Evolutionary conservation across 2,888 invertebrate species (phyloP).

Genomic region (Epinotia ramella): DNA sequence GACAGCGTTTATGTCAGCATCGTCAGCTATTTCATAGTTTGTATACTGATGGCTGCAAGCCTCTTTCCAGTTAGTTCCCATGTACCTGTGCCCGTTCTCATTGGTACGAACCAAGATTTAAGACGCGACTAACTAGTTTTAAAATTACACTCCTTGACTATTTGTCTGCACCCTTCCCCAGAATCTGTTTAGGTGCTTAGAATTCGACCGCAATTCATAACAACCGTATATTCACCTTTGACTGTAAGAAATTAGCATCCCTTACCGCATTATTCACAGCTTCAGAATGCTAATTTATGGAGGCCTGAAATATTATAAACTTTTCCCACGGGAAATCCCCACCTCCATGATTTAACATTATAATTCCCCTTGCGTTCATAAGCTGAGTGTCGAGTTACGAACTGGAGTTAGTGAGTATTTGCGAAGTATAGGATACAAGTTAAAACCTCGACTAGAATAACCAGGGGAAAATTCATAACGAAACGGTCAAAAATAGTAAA

Average conservation of each 20-base stretch:
- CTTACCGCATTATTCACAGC: conserved; percentile 20
- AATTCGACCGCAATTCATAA: neutral
- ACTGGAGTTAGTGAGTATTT: neutral
- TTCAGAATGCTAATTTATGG: conserved; percentile 32
- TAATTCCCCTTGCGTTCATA: conserved; percentile 26
- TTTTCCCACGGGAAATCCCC: conserved; percentile 18
- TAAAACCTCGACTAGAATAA: neutral
- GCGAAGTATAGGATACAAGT: neutral
- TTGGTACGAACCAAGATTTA: no score
- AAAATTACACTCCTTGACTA: neutral
- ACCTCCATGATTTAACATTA: conserved; percentile 32
- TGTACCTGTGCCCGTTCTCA: no score
- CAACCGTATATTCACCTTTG: conserved; percentile 15
- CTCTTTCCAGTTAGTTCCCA: no score
- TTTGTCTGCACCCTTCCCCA: neutral
- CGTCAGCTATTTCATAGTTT: no score
- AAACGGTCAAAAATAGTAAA: no score
- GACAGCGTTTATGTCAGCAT: no score
- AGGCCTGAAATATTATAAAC: conserved; percentile 26
- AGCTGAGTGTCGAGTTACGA: neutral
- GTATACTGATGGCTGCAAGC: no score
- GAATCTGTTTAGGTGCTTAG: neutral
- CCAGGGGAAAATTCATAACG: no score
- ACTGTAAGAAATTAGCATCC: conserved; percentile 21
- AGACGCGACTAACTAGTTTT: neutral